Evolutionary conservation across 1,140 invertebrate genomes (phyloP), one percentile per base, ranked within the genome.

Genomic region (Drosophila biarmipes): DNA sequence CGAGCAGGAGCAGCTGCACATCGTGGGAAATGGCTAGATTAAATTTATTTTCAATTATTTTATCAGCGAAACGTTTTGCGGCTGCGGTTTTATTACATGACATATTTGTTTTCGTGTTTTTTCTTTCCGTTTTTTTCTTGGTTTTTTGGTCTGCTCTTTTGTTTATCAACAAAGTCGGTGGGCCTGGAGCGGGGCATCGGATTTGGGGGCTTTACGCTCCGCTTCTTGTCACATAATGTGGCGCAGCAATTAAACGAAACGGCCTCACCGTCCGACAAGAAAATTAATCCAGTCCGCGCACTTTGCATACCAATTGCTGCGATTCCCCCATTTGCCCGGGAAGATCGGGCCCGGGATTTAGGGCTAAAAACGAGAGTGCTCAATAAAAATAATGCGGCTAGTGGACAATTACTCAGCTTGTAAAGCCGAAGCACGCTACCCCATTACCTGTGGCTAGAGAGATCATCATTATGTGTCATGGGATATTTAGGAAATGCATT

Each of bases 181-280:
- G 46, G 24, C 46, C 17, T 29, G 35, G 7, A 21, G 24, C 2
- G 49, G 24, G 38, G 17, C 4, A 42, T 15, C 35, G 43, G 56
- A 40, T 17, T 27, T n/a, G 46, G 71, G 48, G 49, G 31, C 58
- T 57, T 34, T 45, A 56, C 69, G 80, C 80, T 85, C 80, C 78
- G 76, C 76, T 87, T 82, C 74, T 89, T 82, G 82, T 87, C 82
- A 87, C 82, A 87, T 87, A 87, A 87, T 87, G 84, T 87, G 84
- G 82, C 79, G 66, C 82, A 87, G 78, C 82, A 87, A 87, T 87
- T 87, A 87, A 87, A 87, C 62, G 79, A 79, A 87, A 87, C 84
- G 84, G 78, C 78, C 77, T 76, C 56, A 64, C 12, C 24, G 58
- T 35, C 17, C 42, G 19, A 45, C 55, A 57, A 81, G 37, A 66